Evolutionary conservation across 2,888 invertebrate species (phyloP).

Genomic region (Acronicta psi): DNA sequence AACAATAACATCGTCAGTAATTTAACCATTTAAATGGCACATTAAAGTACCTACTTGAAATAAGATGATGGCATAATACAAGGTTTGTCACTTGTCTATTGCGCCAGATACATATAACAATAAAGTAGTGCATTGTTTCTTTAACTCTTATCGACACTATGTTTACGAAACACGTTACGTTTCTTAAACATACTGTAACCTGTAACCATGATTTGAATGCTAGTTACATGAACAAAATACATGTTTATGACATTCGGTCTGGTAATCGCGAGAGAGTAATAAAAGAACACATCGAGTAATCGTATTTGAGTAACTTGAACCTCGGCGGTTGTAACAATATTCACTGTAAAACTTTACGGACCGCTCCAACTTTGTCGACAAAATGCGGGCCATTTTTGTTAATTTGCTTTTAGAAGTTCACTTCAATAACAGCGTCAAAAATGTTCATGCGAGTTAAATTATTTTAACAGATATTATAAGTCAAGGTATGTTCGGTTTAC

Average conservation of each 20-base stretch:
- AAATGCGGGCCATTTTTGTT: conserved; percentile 50
- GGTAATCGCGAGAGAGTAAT: conserved; percentile 42
- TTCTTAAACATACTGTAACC: no score
- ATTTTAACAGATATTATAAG: conserved; percentile 9
- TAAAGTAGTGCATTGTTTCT: no score
- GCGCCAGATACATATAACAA: no score
- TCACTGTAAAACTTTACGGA: conserved; percentile 47
- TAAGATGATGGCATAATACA: no score
- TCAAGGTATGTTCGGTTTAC: no score
- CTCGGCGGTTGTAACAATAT: conserved; percentile 51
- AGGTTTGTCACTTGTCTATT: no score
- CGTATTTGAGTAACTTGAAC: conserved; percentile 55
- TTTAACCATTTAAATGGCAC: no score
- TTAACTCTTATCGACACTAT: no score
- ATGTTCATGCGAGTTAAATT: conserved; percentile 33
- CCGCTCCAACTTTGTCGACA: conserved; percentile 40
- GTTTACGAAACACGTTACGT: no score
- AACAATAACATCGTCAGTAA: no score
- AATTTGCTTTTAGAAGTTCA: conserved; percentile 53
- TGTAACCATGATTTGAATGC: conserved; percentile 35
- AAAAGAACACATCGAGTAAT: conserved; percentile 50
- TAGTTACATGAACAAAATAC: conserved; percentile 39
- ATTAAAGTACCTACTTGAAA: no score
- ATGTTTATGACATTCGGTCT: conserved; percentile 42
- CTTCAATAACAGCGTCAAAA: conserved; percentile 30